Evolutionary conservation across 1,140 invertebrate genomes (phyloP), one percentile per base, ranked within the genome.

Genomic region (Drosophila persimilis): DNA sequence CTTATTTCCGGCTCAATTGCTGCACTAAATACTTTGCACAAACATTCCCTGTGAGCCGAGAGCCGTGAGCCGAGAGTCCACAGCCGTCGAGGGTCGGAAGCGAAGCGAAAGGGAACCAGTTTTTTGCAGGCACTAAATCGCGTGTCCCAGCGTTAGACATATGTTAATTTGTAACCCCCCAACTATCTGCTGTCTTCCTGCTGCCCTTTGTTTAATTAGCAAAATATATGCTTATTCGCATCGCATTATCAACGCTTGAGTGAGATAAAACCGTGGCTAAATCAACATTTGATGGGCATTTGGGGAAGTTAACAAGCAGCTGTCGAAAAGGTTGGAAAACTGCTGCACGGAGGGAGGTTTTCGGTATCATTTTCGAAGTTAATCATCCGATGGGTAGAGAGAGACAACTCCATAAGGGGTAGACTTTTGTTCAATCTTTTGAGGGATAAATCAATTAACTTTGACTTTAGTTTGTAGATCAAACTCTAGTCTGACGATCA

Each of bases 1-100:
- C 64, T 56, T 64, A 80, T 83, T 88, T 86, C 83, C 83, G 63
- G 63, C 78, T 86, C 83, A 83, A 86, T 86, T 81, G 77, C 64
- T 74, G 52, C 81, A 77, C 77, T 77, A 76, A 84, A 85, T 80
- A 80, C 80, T 83, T 83, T 81, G 64, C 70, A 61, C 79, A 77
- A 77, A 77, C 76, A 77, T 29, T 64, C 24, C 41, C 35, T 5
- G 35, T 20, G 20, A 20, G 20, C 20, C 20, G 1, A 20, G 20
- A 39, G 35, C 2, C 31, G 2, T 3, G 20, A 20, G 20, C 20
- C 20, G 1, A 20, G 20, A 39, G 35, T 0, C 17, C 17, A 17
- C 17, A 17, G 17, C 17, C 17, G 8, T 44, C 47, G 15, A 76
- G 54, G 46, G 57, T 47, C 35, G 35, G 44, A 64, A 67, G 47